Base-by-base conservation (phyloP, 2,113 vertebrate genomes). In the Heterotis niloticus region DNA sequence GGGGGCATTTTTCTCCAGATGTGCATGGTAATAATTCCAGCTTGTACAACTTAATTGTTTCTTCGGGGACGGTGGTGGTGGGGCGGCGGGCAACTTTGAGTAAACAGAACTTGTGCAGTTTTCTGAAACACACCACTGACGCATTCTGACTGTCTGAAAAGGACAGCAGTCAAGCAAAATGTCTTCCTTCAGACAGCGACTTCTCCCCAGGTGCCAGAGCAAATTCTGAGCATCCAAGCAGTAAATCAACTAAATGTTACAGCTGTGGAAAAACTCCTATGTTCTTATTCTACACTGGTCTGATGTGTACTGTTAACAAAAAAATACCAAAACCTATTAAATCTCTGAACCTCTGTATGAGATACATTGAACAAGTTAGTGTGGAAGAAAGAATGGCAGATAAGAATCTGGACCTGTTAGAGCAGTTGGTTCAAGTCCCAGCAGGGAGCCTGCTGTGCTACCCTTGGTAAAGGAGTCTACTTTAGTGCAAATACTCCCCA, bases 221-320 rank as follows among this genome's bases (percentile, higher is more conserved):
- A 87, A 88, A 84, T 67, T 68, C 75, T 12, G 76, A 79, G 89
- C 87, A 83, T 85, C 86, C 82, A 84, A 81, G 85, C 82, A 85
- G 81, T 84, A 76, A 60, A 83, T 88, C 80, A 82, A 77, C 82
- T 87, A 76, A 89, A 88, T 84, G 81, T 85, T 82, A 77, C 10
- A 60, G 72, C 86, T 83, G 83, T 88, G 85, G 79, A 85, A 82
- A 85, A 81, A n/a, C 10, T 79, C 79, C 84, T 78, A 80, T 82
- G 76, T 83, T 69, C 0, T 52, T 73, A 77, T 84, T 85, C 86
- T 80, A 85, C 78, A 20, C 78, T 51, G 68, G 23, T 16, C 52
- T 5, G 67, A 34, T 16, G 72, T 71, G 79, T 17, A 67, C 76
- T 13, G 34, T 18, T 1, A 11, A 18, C 18, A 29, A 29, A 24